Conservation (phyloP, 2,113 vertebrate genomes). For the Lepus europaeus region DNA sequence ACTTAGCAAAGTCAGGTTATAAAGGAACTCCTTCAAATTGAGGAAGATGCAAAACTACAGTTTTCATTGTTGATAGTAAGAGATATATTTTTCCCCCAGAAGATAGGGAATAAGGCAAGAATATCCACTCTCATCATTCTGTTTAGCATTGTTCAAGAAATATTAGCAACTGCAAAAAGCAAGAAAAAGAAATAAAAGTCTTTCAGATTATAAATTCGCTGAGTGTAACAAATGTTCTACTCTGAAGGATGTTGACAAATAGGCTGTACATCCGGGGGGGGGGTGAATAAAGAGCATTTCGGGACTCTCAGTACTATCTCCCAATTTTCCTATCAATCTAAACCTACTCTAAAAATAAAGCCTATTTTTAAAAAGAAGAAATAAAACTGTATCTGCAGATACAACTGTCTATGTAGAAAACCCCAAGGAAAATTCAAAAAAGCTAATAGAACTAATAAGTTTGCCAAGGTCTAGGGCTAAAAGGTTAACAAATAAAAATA, state of each 20-base stretch:
- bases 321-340: background rate
- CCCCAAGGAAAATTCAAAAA: background rate
- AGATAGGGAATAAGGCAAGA: background rate
- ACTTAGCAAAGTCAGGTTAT: background rate
- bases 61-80: conserved; percentile 21
- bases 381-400: background rate
- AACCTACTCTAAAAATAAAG: background rate
- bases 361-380: background rate
- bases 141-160: background rate
- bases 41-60: conserved; percentile 1
- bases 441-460: background rate
- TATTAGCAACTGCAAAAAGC: background rate
- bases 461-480: background rate
- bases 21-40: background rate
- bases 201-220: background rate
- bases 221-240: background rate
- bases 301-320: background rate
- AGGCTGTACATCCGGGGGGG: background rate
- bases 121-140: background rate
- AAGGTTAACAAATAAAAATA: conserved; percentile 1
- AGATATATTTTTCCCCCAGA: background rate
- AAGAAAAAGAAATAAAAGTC: conserved; percentile 14
- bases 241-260: background rate
- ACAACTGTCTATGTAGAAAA: background rate
- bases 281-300: background rate